Evolutionary conservation across 2,797 vertebrate genomes (phyloP), one percentile per base, ranked within the genome.

Genomic region (Phaenicophaeus curvirostris): DNA sequence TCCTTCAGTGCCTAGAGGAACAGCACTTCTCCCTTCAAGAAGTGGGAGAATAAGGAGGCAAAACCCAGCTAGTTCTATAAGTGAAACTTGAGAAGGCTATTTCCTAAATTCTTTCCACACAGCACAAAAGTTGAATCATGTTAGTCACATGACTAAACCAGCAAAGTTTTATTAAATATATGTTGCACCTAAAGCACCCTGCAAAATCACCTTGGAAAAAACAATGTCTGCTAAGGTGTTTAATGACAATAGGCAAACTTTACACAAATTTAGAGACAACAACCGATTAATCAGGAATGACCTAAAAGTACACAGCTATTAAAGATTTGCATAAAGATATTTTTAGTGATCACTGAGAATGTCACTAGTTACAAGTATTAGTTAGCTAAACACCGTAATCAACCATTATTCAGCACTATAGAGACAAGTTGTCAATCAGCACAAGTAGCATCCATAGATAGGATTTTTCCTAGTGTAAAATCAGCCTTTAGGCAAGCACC

Each of bases 191-290:
- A 80, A 84, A 76, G 33, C 4, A 8, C 35, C 23, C 44, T 78
- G 59, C 31, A 81, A 81, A 93, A 42, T 58, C 69, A 94, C 91
- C 85, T 86, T 81, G 55, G 58, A 55, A 89, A 78, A 61, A 58
- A 30, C 33, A 27, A 74, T 13, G 19, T 42, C 69, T 80, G 51
- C 57, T 75, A 37, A 78, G 54, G 55, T 59, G 35, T 62, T 78
- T 69, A 85, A 68, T 59, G 58, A 25, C 39, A n/a, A n/a, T n/a
- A 39, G 18, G 41, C 20, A 75, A 92, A 25, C 23, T n/a, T 65
- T 55, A 94, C 57, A 54, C 68, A 85, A 77, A 77, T 83, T 41
- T 75, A 42, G 81, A 87, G 15, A 25, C 46, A 82, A 27, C n/a
- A 90, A 44, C 31, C 75, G 79, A 85, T 74, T 85, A 69, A 61